Conservation (phyloP, 1,140 invertebrate species). For the Lasaia peninsularis region DNA sequence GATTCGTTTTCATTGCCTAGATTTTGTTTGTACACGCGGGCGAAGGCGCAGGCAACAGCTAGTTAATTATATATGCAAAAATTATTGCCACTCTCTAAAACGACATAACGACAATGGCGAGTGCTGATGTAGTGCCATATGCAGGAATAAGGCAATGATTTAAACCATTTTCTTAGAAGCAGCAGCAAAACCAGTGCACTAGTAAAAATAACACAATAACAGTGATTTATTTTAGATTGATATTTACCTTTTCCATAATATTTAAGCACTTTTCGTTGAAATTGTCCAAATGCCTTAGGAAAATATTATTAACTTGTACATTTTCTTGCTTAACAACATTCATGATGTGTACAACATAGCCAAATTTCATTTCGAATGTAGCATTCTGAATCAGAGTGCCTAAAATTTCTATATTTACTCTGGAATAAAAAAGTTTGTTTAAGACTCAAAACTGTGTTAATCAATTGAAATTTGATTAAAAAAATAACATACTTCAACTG, state of each 20-base stretch:
- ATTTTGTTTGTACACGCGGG: too few relatives aligned
- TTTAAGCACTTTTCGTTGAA: constrained; percentile 72
- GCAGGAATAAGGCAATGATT: too few relatives aligned
- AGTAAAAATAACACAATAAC: too few relatives aligned
- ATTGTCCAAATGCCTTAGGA: constrained; percentile 77
- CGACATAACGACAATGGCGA: too few relatives aligned
- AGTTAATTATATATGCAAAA: too few relatives aligned
- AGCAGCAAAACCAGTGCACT: too few relatives aligned
- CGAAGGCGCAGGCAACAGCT: too few relatives aligned
- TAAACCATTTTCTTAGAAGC: too few relatives aligned
- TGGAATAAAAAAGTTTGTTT: constrained; percentile 47
- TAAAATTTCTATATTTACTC: constrained; percentile 85
- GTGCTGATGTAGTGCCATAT: too few relatives aligned
- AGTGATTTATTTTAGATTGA: background rate
- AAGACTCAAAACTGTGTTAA: background rate
- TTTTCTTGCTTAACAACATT: constrained; percentile 79
- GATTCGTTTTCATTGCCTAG: too few relatives aligned
- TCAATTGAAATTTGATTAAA: background rate
- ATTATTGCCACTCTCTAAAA: too few relatives aligned
- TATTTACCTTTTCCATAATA: constrained; percentile 41
- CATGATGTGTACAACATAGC: constrained; percentile 83
- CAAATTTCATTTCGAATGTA: constrained; percentile 77
- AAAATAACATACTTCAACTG: constrained; percentile 78
- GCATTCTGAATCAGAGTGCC: constrained; percentile 83
- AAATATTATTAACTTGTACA: constrained; percentile 78